A percentile compares a stretch with the other conserved stretches of the same genome.
phyloP scores from a whole-genome alignment of 2,888 invertebrate species.

The Scaptodrosophila latifasciaeformis region DNA sequence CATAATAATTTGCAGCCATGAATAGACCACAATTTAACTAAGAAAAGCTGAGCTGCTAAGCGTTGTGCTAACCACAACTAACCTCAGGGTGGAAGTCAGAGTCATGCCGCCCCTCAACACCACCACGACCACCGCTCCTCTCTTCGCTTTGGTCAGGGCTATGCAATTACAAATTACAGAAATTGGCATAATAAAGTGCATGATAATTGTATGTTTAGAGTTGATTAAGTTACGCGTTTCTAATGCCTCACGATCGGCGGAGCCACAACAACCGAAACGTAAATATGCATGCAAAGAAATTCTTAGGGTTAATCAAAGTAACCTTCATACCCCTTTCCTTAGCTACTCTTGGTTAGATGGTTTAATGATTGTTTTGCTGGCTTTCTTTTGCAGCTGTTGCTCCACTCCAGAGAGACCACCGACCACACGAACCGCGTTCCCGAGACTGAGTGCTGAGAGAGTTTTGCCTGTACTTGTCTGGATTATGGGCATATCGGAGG shows the following conservation, averaged over 20 bases:
- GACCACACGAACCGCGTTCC: too few relatives aligned
- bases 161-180: constrained; percentile 60
- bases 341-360: too few relatives aligned
- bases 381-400: constrained; percentile 7
- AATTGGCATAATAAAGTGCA: constrained; percentile 70
- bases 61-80: constrained; percentile 39
- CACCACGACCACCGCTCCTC: constrained; percentile 11
- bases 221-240: constrained; percentile 70
- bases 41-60: background rate
- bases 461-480: constrained; percentile 28
- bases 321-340: too few relatives aligned
- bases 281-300: background rate
- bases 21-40: constrained; percentile 3
- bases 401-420: too few relatives aligned
- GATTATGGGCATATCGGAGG: constrained; percentile 77
- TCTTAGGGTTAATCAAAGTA: too few relatives aligned
- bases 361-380: too few relatives aligned
- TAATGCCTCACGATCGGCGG: constrained; percentile 55
- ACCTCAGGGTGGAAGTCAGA: constrained; percentile 23
- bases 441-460: too few relatives aligned
- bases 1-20: too few relatives aligned
- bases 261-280: constrained; percentile 9
- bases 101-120: constrained; percentile 14
- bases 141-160: constrained; percentile 53
- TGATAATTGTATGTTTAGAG: constrained; percentile 69